Evolutionary conservation across 2,797 vertebrate genomes (phyloP), one percentile per base, ranked within the genome.

Genomic region (Eupleurogrammus muticus): DNA sequence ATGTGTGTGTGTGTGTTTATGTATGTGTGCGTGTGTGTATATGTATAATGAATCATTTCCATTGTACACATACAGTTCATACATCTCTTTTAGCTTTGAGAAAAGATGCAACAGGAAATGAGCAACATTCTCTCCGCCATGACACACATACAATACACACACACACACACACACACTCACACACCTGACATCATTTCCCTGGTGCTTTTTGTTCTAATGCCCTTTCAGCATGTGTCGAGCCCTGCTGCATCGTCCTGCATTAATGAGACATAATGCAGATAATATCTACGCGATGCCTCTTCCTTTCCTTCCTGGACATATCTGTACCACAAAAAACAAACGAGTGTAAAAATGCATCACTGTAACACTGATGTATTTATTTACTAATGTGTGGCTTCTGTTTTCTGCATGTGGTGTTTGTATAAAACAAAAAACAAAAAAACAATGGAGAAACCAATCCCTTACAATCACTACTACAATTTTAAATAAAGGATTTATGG

Each of bases 261-360:
- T 88, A 87, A 86, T 89, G 80, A 87, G 80, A 80, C 82, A 80
- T 80, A 80, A 86, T 86, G 89, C 85, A 85, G 80, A 71, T 73
- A 52, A 61, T 49, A 67, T 77, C 68, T 61, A 38, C 24, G 54
- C 48, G 36, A 10, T 47, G 62, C 50, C 36, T 19, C 59, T 23
- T 61, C 44, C 40, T 24, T n/a, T n/a, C n/a, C n/a, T n/a, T n/a
- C 58, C 52, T 44, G 14, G 60, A 64, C 56, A 19, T 47, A 64
- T 68, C 59, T 62, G 44, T 5, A 7, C 20, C 21, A 5, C 34
- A 40, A 32, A 16, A 48, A 50, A 1, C 44, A 4, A n/a, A 16
- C 0, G 17, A 42, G 35, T 72, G 20, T 2, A 48, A 21, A 14
- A n/a, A n/a, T 11, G 21, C n/a, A 28, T 13, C n/a, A n/a, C n/a